phyloP scores from a whole-genome alignment of 2,113 vertebrate species.

The Trichomycterus rosablanca region DNA sequence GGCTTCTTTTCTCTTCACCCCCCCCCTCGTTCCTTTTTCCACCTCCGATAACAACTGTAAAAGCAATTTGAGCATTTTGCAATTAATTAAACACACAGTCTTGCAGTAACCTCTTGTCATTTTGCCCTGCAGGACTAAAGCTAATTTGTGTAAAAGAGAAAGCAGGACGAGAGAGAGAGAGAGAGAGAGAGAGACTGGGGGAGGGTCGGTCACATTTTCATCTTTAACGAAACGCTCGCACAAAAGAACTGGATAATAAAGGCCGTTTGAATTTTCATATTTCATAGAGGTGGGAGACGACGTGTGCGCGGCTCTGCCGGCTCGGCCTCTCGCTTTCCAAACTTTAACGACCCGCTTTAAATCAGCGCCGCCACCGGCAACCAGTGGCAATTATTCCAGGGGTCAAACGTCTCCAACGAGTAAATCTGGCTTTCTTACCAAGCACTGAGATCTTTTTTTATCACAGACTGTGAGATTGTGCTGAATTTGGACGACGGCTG shows the following conservation, averaged over 20 bases:
- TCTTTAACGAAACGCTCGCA: neutral
- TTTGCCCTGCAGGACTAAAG: conserved; percentile 96
- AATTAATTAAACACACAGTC: conserved; percentile 99
- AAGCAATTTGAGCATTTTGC: conserved; percentile 99
- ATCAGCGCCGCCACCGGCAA: too few species aligned
- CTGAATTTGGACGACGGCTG: too few species aligned
- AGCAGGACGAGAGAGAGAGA: conserved; percentile 15
- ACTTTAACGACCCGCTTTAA: too few species aligned
- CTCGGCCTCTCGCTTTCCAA: too few species aligned
- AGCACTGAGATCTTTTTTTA: too few species aligned
- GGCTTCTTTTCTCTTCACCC: conserved; percentile 68
- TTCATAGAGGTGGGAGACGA: conserved; percentile 52
- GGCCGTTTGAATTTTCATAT: too few species aligned
- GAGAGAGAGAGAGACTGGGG: conserved; percentile 30
- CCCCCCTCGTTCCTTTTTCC: conserved; percentile 64
- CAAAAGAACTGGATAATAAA: too few species aligned
- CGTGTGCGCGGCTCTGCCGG: too few species aligned
- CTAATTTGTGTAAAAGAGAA: conserved; percentile 86
- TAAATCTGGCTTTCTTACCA: too few species aligned
- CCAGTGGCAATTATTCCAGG: too few species aligned
- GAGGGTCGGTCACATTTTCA: conserved; percentile 56
- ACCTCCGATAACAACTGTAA: conserved; percentile 97
- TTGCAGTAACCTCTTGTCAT: conserved; percentile 99
- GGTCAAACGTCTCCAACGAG: too few species aligned
- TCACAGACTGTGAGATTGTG: too few species aligned